Evolutionary conservation across 2,888 invertebrate genomes (phyloP).

Genomic region (Mythimna loreyi): DNA sequence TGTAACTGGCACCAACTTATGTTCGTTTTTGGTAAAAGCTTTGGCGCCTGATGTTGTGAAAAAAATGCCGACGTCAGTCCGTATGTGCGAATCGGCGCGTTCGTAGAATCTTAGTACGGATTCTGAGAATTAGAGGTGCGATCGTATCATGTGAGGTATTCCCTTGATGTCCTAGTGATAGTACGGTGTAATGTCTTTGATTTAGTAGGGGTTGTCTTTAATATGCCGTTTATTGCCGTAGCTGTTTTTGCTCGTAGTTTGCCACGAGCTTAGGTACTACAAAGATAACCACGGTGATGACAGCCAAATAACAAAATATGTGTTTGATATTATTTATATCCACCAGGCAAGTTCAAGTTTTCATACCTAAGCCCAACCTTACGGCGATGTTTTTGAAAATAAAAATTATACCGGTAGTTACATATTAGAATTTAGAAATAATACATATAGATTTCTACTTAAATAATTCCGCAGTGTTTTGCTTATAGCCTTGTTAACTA

Average conservation of each 20-base stretch:
- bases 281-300: too few species aligned
- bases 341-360: too few species aligned
- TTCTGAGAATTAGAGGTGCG: conserved; percentile 77
- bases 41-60: conserved; percentile 83
- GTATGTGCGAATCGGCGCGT: conserved; percentile 82
- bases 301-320: not conserved
- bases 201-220: not conserved
- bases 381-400: too few species aligned
- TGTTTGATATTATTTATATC: too few species aligned
- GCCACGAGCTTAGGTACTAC: too few species aligned
- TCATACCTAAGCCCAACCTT: too few species aligned
- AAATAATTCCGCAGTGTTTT: too few species aligned
- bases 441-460: too few species aligned
- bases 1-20: conserved; percentile 67
- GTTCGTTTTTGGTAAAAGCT: conserved; percentile 83
- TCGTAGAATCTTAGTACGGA: conserved; percentile 78
- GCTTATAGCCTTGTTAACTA: too few species aligned
- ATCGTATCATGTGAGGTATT: conserved; percentile 68
- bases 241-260: not conserved
- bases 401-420: too few species aligned
- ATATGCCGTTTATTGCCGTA: not conserved
- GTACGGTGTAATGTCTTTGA: conserved; percentile 14
- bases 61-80: conserved; percentile 76
- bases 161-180: conserved; percentile 50
- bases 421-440: too few species aligned